Percentiles rank a stretch among this genome's conserved stretches.
These are phyloP conservation scores for Acholoe squamosa DNA, from an alignment of 2,888 invertebrate genomes.

Conservation along the genomic window DNA sequence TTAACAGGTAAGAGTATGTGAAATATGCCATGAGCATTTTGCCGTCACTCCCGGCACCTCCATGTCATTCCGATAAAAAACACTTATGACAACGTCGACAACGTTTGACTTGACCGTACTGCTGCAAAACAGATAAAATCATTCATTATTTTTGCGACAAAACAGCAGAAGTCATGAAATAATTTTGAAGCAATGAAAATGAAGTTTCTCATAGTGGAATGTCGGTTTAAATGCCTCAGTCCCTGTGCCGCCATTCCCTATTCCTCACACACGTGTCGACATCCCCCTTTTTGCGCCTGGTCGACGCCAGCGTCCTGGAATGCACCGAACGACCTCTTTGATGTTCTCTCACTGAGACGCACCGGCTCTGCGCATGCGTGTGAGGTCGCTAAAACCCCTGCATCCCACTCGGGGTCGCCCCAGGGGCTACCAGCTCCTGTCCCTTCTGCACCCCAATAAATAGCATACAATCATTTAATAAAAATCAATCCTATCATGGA, in stretches of 20 bases:
- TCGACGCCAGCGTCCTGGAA: neutral
- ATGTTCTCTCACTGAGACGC: conserved; percentile 18
- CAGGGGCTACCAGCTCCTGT: neutral
- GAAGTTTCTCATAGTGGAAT: no score
- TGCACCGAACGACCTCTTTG: conserved; percentile 29
- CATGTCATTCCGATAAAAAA: no score
- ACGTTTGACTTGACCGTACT: no score
- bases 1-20: no score
- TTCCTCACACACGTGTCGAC: neutral
- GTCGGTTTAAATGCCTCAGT: neutral
- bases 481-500: neutral
- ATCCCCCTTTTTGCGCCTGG: neutral
- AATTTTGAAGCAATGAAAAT: no score
- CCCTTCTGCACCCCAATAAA: neutral
- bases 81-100: no score
- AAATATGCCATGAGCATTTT: no score
- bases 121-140: no score
- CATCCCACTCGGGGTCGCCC: neutral
- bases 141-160: no score
- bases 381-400: conserved; percentile 24
- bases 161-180: no score
- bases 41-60: no score
- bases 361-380: conserved; percentile 33
- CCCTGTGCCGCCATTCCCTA: neutral
- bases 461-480: conserved; percentile 15